Evolutionary conservation across 2,888 invertebrate species (phyloP), one percentile per base, ranked within the genome.

Genomic region (Diloba caeruleocephala): DNA sequence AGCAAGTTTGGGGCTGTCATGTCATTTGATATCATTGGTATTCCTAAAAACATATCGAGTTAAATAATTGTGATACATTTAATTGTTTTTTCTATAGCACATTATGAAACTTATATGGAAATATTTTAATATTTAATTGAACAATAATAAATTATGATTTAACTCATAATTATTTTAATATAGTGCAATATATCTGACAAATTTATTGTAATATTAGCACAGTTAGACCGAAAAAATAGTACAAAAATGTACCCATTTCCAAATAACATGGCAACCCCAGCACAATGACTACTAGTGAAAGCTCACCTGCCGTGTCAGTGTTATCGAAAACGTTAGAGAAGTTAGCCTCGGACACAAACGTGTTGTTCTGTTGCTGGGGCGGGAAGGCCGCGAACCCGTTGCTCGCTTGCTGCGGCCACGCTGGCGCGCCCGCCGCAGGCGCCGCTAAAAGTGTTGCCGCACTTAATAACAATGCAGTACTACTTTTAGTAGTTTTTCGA

Each of bases 321-420:
- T 95, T 96, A 89, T 97, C 97, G 93, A 98, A 98, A 77, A 97
- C 97, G 79, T 97, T 96, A 82, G 96, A 96, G 94, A 98, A 98
- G 94, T 96, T 96, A 92, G 96, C 97, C 88, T 98, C 98, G 83
- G 97, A 96, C 85, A 97, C 97, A 94, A 97, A 97, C 78, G 94
- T 78, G 88, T 85, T 87, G 87, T 83, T 82, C 68, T 68, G 73
- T 48, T 66, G 76, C 82, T 75, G 89, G 48, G 79, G 69, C 54
- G 85, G 79, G 76, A 81, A 81, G 70, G 83, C 79, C 62, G 78
- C 77, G 82, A 85, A 86, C 10, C 87, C 87, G 77, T 85, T 84
- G 79, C 78, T 81, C 72, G 81, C 79, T 74, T 77, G 74, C 63
- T 68, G 78, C 67, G 76, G 76, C 81, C 80, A 84, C 70, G 63